phyloP scores from a whole-genome alignment of 2,888 invertebrate species.

The Gibbula magus region DNA sequence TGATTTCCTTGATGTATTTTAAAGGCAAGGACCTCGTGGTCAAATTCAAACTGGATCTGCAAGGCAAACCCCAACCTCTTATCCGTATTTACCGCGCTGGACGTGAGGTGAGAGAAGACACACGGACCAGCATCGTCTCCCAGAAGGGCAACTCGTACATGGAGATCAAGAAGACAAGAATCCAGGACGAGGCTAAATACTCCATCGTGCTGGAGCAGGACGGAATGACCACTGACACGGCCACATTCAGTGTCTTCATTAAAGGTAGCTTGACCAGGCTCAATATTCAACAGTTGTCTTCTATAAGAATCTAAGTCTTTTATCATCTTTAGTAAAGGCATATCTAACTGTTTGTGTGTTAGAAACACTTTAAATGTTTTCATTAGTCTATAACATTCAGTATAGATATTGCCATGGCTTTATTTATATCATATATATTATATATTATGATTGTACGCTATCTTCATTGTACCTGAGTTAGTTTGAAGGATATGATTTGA shows the following conservation, averaged over 20 bases:
- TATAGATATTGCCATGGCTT: too few relatives aligned
- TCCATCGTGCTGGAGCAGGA: conserved; percentile 95
- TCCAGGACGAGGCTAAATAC: conserved; percentile 97
- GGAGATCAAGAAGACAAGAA: conserved; percentile 95
- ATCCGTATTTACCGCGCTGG: conserved; percentile 92
- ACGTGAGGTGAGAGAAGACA: conserved; percentile 95
- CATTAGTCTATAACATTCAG: too few relatives aligned
- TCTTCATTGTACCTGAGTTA: background rate
- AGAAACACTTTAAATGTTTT: too few relatives aligned
- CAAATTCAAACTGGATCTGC: conserved; percentile 83
- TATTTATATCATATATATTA: too few relatives aligned
- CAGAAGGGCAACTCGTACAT: conserved; percentile 86
- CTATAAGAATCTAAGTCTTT: too few relatives aligned
- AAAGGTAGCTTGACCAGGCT: conserved; percentile 82
- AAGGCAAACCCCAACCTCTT: conserved; percentile 94
- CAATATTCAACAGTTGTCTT: too few relatives aligned
- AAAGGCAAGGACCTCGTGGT: conserved; percentile 63
- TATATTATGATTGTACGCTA: too few relatives aligned
- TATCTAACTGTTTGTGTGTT: too few relatives aligned
- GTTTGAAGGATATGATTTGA: too few relatives aligned
- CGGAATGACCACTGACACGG: conserved; percentile 89
- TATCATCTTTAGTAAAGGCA: too few relatives aligned
- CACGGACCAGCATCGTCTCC: conserved; percentile 80
- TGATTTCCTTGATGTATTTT: too few relatives aligned
- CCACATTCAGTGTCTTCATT: conserved; percentile 96